Base-by-base conservation (phyloP, 2,888 invertebrate species). In the Melanophora roralis region DNA sequence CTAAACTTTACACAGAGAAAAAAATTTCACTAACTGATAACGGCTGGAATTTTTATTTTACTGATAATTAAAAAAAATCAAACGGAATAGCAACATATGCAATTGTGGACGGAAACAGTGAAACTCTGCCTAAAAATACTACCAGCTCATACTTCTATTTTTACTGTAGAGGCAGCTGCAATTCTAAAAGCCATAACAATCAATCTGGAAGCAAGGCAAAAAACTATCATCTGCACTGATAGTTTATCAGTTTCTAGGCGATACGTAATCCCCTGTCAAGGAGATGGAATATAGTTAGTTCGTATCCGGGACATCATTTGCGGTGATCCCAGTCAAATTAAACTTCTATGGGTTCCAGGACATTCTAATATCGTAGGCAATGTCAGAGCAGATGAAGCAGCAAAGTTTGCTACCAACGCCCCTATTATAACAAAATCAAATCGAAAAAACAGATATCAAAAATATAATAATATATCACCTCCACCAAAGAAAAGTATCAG, bases 21-120 rank as follows among this genome's bases (percentile, higher is more conserved):
- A 11, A 51, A n/a, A 9, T 47, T 3, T 1, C 5, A 2, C 11
- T 40, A 1, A 12, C 0, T 9, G 19, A 23, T 6, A 38, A 38
- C 1, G 38, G 51, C 14, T 64, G 64, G 64, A 43, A n/a, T 9
- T 32, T 21, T 64, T 64, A 5, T 49, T 64, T 64, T 45, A 47
- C 49, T n/a, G 64, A 49, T 23, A 49, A 21, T 19, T 64, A 36
- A 12, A 59, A 3, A 32, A 16, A 12, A 45, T 62, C 45, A 4
- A 34, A 62, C 47, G 45, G 45, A 11, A 62, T n/a, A n/a, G n/a
- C n/a, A n/a, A n/a, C n/a, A n/a, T n/a, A n/a, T n/a, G n/a, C n/a
- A n/a, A n/a, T n/a, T 62, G 32, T 43, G 11, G 32, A 47, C 7
- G 12, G 16, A 32, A 32, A 47, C 6, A 19, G 32, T 7, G 11